Evolutionary conservation across 2,888 invertebrate species (phyloP).

Genomic region (Dione vanillae): DNA sequence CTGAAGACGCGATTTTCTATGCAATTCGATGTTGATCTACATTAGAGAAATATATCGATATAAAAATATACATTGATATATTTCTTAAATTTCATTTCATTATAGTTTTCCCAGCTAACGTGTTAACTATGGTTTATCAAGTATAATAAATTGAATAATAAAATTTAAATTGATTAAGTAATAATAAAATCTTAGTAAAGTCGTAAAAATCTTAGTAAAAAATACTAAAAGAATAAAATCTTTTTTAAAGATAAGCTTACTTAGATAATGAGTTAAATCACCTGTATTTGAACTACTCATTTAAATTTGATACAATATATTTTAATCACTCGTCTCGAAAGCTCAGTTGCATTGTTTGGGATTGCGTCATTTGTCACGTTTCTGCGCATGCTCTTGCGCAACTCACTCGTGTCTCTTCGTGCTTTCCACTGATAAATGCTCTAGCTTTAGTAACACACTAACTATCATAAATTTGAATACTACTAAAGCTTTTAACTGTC

Average conservation of each 20-base stretch:
- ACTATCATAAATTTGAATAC: constrained; percentile 29
- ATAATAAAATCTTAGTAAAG: no score
- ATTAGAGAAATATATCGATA: not conserved
- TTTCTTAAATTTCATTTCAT: no score
- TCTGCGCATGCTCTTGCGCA: constrained; percentile 65
- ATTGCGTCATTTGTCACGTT: constrained; percentile 78
- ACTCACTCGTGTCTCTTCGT: constrained; percentile 63
- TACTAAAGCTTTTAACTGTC: constrained; percentile 31
- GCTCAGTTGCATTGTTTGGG: constrained; percentile 70
- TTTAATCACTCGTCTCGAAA: constrained; percentile 50
- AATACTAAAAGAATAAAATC: not conserved
- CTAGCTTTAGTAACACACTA: constrained; percentile 39
- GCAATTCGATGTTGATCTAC: no score
- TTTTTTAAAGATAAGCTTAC: not conserved
- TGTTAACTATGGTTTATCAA: no score
- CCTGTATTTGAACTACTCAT: constrained; percentile 34
- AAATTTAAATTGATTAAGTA: not conserved
- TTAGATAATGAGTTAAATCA: not conserved
- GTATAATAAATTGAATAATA: not conserved
- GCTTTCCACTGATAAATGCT: constrained; percentile 65
- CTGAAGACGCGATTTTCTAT: constrained; percentile 61
- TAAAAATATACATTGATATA: no score
- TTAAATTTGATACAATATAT: constrained; percentile 48
- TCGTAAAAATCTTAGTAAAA: no score
- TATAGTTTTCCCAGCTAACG: no score